Percentiles rank a stretch among this genome's conserved stretches.
Conservation (phyloP, 2,888 invertebrate genomes). For the Tiphia femorata region DNA sequence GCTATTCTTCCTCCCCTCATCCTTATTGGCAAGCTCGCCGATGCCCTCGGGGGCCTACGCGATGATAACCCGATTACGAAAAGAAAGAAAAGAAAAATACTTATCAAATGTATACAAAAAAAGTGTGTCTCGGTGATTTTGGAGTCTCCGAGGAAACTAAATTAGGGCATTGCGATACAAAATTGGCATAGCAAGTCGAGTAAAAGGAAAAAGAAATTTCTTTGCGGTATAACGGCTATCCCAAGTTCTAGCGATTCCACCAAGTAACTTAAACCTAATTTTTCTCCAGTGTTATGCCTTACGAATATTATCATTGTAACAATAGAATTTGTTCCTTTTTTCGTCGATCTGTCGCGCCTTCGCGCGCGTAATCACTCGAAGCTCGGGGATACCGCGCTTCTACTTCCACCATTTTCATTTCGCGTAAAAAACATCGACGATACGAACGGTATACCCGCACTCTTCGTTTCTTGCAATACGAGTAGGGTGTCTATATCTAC, state of each 20-base stretch:
- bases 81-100: no score
- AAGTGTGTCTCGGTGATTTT: no score
- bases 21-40: no score
- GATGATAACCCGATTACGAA: no score
- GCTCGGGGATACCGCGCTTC: conserved; percentile 20
- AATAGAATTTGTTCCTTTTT: conserved; percentile 14
- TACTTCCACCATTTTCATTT: conserved; percentile 5
- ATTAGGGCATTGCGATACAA: no score
- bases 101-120: no score
- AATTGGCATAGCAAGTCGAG: no score
- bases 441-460: conserved; percentile 42
- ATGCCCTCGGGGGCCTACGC: no score
- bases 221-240: conserved; percentile 21
- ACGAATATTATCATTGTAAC: conserved; percentile 5
- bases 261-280: conserved; percentile 36
- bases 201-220: neutral
- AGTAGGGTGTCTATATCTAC: conserved; percentile 31
- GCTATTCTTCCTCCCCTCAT: no score
- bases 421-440: conserved; percentile 52
- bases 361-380: conserved; percentile 7
- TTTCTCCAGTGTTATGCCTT: conserved; percentile 17
- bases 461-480: conserved; percentile 28
- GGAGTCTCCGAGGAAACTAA: no score
- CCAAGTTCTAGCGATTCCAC: conserved; percentile 37
- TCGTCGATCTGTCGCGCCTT: conserved; percentile 24